Conservation (phyloP, 2,797 vertebrate species). For the Pipistrellus kuhlii region DNA sequence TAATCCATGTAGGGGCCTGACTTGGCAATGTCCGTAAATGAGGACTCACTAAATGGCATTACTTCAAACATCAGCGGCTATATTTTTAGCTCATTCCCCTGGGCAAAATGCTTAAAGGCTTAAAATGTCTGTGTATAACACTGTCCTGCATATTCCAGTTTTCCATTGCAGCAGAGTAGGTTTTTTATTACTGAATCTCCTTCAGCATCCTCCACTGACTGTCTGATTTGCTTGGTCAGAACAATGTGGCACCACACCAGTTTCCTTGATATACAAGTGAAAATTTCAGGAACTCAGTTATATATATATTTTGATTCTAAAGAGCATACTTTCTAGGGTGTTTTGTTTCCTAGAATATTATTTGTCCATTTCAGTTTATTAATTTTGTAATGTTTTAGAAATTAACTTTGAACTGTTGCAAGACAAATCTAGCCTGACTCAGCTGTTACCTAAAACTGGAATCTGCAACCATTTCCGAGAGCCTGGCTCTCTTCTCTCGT, state of each 20-base stretch:
- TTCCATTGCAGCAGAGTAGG: constrained; percentile 74
- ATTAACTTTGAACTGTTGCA: background rate
- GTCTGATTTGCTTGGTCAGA: constrained; percentile 36
- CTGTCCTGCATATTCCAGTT: constrained; percentile 88
- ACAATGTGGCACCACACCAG: background rate
- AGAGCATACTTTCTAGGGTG: background rate
- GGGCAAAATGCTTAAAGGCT: constrained; percentile 89
- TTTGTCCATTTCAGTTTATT: background rate
- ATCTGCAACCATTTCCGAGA: constrained; percentile 84
- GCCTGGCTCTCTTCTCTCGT: constrained; percentile 86
- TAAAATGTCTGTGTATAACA: constrained; percentile 83
- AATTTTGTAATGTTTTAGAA: background rate
- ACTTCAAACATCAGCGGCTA: constrained; percentile 60
- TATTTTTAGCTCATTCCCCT: constrained; percentile 62
- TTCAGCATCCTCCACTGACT: constrained; percentile 30
- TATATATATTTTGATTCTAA: background rate
- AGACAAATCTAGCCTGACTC: constrained; percentile 47
- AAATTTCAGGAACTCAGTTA: background rate
- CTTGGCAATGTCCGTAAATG: constrained; percentile 60
- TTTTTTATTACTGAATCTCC: constrained; percentile 16
- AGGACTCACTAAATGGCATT: constrained; percentile 47
- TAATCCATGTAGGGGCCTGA: constrained; percentile 41
- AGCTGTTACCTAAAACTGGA: constrained; percentile 85
- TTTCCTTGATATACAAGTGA: constrained; percentile 14
- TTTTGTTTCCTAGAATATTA: constrained; percentile 32